These are phyloP conservation scores for Imbricaverruca yamaguchii DNA, from an alignment of 2,888 invertebrate genomes.

Conservation along the genomic window DNA sequence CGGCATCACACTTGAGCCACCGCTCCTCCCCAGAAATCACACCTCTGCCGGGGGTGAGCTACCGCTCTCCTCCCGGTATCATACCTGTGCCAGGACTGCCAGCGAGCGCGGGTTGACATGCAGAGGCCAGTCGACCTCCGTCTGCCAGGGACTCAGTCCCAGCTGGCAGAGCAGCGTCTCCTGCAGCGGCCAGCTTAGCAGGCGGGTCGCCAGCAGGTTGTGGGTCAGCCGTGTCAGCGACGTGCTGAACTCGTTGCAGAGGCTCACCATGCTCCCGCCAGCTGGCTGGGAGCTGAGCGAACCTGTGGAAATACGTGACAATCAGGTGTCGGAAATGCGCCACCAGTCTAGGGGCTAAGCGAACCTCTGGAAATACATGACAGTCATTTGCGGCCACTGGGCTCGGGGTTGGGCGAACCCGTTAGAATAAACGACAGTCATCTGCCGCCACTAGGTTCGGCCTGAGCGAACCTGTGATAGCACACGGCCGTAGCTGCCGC, in stretches of 20 bases:
- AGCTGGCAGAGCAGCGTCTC: slow-evolving; percentile 63
- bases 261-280: slow-evolving; percentile 26
- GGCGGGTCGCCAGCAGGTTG: slow-evolving; percentile 64
- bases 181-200: slow-evolving; percentile 59
- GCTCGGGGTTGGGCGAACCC: too few species aligned
- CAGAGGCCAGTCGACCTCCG: slow-evolving; percentile 56
- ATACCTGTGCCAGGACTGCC: slow-evolving; percentile 71
- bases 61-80: slow-evolving; percentile 19
- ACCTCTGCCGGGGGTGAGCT: neutral
- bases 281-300: neutral
- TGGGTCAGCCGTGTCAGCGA: slow-evolving; percentile 71
- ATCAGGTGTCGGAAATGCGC: too few species aligned
- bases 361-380: too few species aligned
- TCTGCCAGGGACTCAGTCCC: slow-evolving; percentile 57
- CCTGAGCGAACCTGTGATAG: too few species aligned
- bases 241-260: slow-evolving; percentile 59
- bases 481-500: too few species aligned
- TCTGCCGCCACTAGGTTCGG: too few species aligned
- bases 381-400: too few species aligned
- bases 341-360: too few species aligned
- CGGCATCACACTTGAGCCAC: too few species aligned
- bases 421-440: too few species aligned
- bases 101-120: slow-evolving; percentile 68
- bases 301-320: too few species aligned
- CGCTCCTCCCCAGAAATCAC: too few species aligned